Conservation (phyloP, 2,888 invertebrate species). For the Strigamia transsilvanica region DNA sequence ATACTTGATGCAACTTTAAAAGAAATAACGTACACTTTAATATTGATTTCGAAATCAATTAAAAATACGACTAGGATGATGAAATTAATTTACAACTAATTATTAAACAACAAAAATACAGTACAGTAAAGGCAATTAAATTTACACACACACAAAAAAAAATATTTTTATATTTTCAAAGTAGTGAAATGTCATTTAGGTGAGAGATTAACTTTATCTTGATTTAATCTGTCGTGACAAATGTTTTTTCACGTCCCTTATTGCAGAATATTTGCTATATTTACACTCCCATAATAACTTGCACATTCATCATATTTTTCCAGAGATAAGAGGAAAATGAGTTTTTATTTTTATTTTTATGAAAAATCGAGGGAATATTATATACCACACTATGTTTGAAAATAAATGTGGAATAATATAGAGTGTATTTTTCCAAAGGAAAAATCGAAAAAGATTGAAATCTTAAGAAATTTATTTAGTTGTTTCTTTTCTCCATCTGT, state of each 20-base stretch:
- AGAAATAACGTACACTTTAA: neutral
- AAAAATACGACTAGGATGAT: no score
- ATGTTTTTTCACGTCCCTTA: neutral
- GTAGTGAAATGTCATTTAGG: no score
- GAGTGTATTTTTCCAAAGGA: no score
- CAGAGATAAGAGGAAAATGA: neutral
- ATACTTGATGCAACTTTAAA: neutral
- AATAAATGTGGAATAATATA: no score
- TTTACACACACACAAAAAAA: no score
- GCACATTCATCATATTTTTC: neutral
- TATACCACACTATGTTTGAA: no score
- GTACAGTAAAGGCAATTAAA: no score
- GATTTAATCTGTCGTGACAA: neutral
- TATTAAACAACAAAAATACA: no score
- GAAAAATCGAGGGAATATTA: neutral
- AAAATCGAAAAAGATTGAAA: neutral
- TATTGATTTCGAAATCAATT: neutral
- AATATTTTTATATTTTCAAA: no score
- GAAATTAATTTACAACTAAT: no score
- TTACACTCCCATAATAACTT: neutral
- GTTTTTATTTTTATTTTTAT: neutral
- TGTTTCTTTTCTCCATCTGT: neutral
- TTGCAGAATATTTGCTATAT: constrained; percentile 7
- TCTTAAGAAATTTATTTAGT: neutral
- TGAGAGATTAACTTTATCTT: neutral